Conservation (phyloP, 2,888 invertebrate genomes). For the Tipula confusa region DNA sequence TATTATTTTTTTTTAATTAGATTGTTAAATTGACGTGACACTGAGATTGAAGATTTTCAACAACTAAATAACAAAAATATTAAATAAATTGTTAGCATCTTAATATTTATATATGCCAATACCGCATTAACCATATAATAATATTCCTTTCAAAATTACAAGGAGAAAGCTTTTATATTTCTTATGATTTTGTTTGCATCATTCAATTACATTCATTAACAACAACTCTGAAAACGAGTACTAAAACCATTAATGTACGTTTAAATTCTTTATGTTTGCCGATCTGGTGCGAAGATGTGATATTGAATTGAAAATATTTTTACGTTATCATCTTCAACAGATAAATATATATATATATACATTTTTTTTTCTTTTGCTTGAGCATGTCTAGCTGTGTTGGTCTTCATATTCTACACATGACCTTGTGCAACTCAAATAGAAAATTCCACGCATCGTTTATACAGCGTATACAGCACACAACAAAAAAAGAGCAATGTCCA, state of each 20-base stretch:
- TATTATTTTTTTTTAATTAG: background rate
- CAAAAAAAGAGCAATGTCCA: conserved; percentile 20
- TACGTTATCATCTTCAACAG: background rate
- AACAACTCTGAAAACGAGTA: background rate
- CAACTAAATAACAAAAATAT: background rate
- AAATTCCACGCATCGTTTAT: background rate
- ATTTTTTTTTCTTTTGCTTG: background rate
- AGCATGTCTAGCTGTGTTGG: background rate
- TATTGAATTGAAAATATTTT: background rate
- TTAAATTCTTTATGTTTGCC: background rate
- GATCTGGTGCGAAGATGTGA: background rate
- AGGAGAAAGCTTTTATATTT: conserved; percentile 1
- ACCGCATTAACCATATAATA: background rate
- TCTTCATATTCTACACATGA: background rate
- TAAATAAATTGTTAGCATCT: background rate
- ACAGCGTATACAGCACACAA: background rate
- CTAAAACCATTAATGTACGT: background rate
- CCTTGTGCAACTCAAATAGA: background rate
- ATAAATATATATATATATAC: too few species aligned
- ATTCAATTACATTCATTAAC: conserved; percentile 3
- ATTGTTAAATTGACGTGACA: background rate
- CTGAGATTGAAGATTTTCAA: background rate
- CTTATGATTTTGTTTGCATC: background rate
- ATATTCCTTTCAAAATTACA: conserved; percentile 15
- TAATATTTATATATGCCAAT: background rate